Base-by-base conservation (phyloP, 1,140 invertebrate genomes). In the Tetramorium simillimum region DNA sequence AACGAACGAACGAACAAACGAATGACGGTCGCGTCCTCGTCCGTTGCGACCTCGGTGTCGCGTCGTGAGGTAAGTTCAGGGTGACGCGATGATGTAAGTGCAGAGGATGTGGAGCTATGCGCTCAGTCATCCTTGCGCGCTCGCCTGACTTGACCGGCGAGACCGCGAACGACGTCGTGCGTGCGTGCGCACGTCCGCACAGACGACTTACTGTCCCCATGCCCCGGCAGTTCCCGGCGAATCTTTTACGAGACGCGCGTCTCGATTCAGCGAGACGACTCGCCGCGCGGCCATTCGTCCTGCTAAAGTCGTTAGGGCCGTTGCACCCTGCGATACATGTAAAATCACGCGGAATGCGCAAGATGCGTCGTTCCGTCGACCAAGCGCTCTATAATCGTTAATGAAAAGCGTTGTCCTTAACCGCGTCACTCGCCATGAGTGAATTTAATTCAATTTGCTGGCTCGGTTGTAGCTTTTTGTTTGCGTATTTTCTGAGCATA, bases 41-140 rank as follows among this genome's bases (percentile, higher is more conserved):
- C 37, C 76, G 33, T 67, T 46, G 21, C 51, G 51, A 40, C 37
- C 40, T 67, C 85, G 73, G 73, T 72, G 69, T 63, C 67, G 80
- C 62, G n/a, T 40, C 46, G 24, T 76, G 89, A 76, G 4, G 87
- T 9, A 62, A 86, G 82, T 62, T 73, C 77, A 86, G n/a, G 69
- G 65, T 87, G 90, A 88, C 80, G 89, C 87, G 86, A 89, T 89
- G 88, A 90, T 82, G 85, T 53, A 85, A 90, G 80, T 62, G 80
- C 88, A 56, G 40, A 62, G 62, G 81, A 85, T 70, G 88, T 76
- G 53, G 72, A 92, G 92, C 91, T 92, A 92, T 92, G 92, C 90
- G 92, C 92, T 62, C 51, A 84, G 90, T 92, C 92, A 92, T 88
- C 62, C 37, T 62, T 70, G 33, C 63, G 40, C 69, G 58, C n/a